Evolutionary conservation across 2,888 invertebrate species (phyloP), one percentile per base, ranked within the genome.

Genomic region (Synanthedon formicaeformis): DNA sequence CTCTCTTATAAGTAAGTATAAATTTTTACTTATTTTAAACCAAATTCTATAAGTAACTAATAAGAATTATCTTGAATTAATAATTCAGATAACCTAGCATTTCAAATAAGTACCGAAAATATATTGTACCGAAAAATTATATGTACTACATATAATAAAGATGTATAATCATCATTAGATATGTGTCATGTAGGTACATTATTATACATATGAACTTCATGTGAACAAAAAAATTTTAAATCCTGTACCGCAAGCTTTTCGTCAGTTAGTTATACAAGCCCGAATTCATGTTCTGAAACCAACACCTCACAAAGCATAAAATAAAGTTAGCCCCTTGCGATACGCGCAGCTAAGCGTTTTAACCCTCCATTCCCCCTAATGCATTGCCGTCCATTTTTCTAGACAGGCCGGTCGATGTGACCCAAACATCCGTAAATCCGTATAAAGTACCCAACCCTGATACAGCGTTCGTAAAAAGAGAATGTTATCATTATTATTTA

Each of bases 321-420:
- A 70, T 69, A 73, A 69, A 69, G 64, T 66, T 65, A 66, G 65
- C 64, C 66, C 64, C 65, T 16, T 54, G 56, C 64, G 61, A 67
- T 70, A 66, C 66, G 63, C 60, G 58, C 58, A 62, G 54, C 55
- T 72, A 75, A 74, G 71, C 70, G 64, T 62, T 72, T 71, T 66
- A 77, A 71, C 75, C 74, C 73, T 66, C 69, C 68, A 60, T 67
- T 61, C 65, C 52, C 59, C 68, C 72, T 73, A 80, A 81, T 78
- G 76, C 73, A 75, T 71, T 57, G 69, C 64, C 71, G 70, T 71
- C 73, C 71, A 77, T 80, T 81, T 80, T 78, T 78, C 75, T 71
- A 71, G 71, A 69, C 73, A 55, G 64, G 68, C 64, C 66, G 69
- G 66, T 68, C 70, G 67, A 76, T 73, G 69, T 60, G 69, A 66